Conservation (phyloP, 2,113 vertebrate species). For the Steatornis caripensis region DNA sequence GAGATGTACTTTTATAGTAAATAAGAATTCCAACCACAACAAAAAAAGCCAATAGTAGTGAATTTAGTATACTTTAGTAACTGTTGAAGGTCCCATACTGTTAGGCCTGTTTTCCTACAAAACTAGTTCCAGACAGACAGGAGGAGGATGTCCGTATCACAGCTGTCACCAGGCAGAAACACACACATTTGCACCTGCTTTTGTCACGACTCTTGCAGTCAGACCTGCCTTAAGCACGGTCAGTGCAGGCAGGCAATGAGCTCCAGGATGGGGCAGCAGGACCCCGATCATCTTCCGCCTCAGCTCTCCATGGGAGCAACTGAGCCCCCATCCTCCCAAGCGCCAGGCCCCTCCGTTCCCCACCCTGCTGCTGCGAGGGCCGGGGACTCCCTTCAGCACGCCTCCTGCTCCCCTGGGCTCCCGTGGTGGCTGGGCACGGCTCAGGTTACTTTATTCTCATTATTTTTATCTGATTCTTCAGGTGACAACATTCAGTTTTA, state of each 20-base stretch:
- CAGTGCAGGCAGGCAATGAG: neutral
- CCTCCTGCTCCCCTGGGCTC: neutral
- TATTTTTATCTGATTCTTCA: neutral
- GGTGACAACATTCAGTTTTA: neutral
- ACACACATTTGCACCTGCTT: neutral
- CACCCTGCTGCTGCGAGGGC: neutral
- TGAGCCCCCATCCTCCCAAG: too few relatives aligned
- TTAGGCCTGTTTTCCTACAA: neutral
- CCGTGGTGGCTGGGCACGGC: neutral
- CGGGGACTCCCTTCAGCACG: neutral
- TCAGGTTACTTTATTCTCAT: neutral
- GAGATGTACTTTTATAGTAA: neutral
- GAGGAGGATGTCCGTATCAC: too few relatives aligned
- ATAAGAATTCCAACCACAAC: neutral
- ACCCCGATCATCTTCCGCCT: rapidly evolving
- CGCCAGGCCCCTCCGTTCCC: neutral
- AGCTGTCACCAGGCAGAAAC: neutral
- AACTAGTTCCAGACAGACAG: neutral
- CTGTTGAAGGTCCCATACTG: rapidly evolving
- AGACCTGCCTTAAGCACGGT: neutral
- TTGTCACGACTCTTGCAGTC: neutral
- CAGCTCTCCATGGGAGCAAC: rapidly evolving
- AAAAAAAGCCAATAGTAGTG: neutral
- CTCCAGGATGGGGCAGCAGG: neutral
- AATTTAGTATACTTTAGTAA: neutral